These are phyloP conservation scores for Harpagoxenus sublaevis DNA, from an alignment of 2,888 invertebrate genomes.

Conservation along the genomic window DNA sequence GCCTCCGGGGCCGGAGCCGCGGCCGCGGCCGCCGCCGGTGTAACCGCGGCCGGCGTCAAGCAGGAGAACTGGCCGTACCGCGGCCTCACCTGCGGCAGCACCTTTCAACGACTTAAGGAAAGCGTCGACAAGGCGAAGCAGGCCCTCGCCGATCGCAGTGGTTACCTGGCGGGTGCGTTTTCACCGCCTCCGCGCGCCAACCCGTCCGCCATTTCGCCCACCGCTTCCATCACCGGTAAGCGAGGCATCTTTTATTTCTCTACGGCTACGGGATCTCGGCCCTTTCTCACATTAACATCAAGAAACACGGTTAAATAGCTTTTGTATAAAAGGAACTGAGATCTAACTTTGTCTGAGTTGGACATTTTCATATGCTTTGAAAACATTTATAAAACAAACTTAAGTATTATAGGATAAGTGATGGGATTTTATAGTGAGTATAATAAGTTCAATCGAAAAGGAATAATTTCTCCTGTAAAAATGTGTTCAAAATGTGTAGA, in stretches of 20 bases:
- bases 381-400: neutral
- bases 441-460: neutral
- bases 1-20: slow-evolving; percentile 87
- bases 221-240: slow-evolving; percentile 84
- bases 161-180: slow-evolving; percentile 84
- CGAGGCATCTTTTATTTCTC: slow-evolving; percentile 40
- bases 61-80: slow-evolving; percentile 89
- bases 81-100: slow-evolving; percentile 91
- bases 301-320: neutral
- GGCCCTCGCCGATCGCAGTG: slow-evolving; percentile 88
- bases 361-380: neutral
- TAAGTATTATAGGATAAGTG: neutral
- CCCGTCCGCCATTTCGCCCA: slow-evolving; percentile 84
- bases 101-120: slow-evolving; percentile 96
- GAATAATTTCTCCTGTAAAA: neutral
- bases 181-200: slow-evolving; percentile 85
- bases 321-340: neutral
- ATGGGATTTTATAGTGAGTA: neutral
- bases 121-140: slow-evolving; percentile 97
- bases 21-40: slow-evolving; percentile 83
- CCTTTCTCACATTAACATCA: neutral
- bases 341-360: neutral
- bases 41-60: slow-evolving; percentile 82
- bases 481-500: neutral
- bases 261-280: neutral